Evolutionary conservation across 92 coral and sea anemone genomes (phyloP), one percentile per base, ranked within the genome.

Genomic region (Blastomussa wellsi): DNA sequence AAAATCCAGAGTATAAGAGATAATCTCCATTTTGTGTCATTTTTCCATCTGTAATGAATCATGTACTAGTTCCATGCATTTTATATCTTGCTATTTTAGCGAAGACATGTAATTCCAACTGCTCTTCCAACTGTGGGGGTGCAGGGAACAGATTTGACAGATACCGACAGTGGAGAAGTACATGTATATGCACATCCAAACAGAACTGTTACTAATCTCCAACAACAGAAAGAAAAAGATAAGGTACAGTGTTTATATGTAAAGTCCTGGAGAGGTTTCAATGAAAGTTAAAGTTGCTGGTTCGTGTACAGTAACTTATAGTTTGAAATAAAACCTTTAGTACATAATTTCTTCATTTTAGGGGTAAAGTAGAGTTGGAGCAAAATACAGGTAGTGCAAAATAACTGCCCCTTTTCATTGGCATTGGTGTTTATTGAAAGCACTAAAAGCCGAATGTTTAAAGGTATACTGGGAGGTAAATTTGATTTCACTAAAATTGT

Each of bases 121-220:
- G 74, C 93, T 42, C 90, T 94, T 32, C 98, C 98, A 53, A 36
- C 86, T 39, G 86, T 87, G 49, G 98, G 94, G 14, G 74, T 92
- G 29, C 73, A 51, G 11, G 76, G 78, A 38, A 83, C 93, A 59
- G 76, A 53, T 72, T 77, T 86, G 38, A 19, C 72, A 10, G 91
- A 85, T 35, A 42, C 74, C 0, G 77, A 83, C 19, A 66, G 80
- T 82, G 84, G 57, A 32, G 94, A 92, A 59, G 95, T 93, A 29
- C 95, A 92, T 47, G 95, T 94, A 16, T 94, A 92, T 88, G 94
- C 95, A 41, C 95, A 86, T 76, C 93, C 88, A 78, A 91, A 38
- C 44, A 82, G 32, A 72, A 38, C 74, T 26, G 65, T 74, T 15
- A 83, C 26, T 73, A 84, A 71, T 81, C 89, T 85, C 28, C 78